Evolutionary conservation across 2,888 invertebrate species (phyloP).

Genomic region (Pogonocherus hispidulus): DNA sequence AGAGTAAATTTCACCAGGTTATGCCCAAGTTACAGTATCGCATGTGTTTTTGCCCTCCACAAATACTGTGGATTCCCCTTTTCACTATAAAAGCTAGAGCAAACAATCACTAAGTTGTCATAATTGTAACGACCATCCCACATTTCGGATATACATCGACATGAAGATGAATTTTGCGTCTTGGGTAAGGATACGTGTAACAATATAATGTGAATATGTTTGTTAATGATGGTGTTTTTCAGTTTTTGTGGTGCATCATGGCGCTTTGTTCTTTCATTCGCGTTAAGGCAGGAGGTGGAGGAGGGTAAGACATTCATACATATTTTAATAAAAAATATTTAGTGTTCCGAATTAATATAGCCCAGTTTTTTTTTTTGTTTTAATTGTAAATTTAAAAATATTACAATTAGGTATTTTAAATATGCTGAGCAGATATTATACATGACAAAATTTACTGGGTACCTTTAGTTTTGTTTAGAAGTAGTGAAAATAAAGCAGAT

Average conservation of each 20-base stretch:
- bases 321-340: too few relatives aligned
- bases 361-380: too few relatives aligned
- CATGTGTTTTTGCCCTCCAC: constrained; percentile 20
- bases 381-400: too few relatives aligned
- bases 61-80: constrained; percentile 23
- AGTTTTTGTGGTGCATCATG: constrained; percentile 52
- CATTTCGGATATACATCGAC: constrained; percentile 20
- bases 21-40: constrained; percentile 22
- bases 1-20: constrained; percentile 32
- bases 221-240: constrained; percentile 21
- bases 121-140: constrained; percentile 17
- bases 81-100: constrained; percentile 33
- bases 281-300: constrained; percentile 48
- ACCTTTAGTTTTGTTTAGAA: too few relatives aligned
- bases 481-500: too few relatives aligned
- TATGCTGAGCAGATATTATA: too few relatives aligned
- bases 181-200: constrained; percentile 48
- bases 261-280: constrained; percentile 45
- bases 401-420: too few relatives aligned
- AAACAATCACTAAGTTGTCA: constrained; percentile 27
- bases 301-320: constrained; percentile 48
- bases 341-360: too few relatives aligned
- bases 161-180: constrained; percentile 44
- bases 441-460: too few relatives aligned
- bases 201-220: too few relatives aligned